phyloP scores from a whole-genome alignment of 2,888 invertebrate species.

The Cremastobaeus sp. region DNA sequence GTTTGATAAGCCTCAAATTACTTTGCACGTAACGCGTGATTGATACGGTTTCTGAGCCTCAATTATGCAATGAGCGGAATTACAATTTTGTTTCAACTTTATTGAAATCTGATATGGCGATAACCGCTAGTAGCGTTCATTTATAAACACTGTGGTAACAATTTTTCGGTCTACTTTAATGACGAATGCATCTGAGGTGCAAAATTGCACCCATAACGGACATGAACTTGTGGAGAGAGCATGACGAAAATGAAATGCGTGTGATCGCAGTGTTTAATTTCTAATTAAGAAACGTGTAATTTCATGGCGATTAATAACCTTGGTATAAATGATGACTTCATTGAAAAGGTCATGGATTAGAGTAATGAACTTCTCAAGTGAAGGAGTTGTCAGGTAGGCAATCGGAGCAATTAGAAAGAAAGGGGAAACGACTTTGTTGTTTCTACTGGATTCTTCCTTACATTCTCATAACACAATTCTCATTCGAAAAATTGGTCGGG shows the following conservation, averaged over 20 bases:
- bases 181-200: constrained; percentile 11
- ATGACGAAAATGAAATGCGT: constrained; percentile 66
- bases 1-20: no score
- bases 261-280: constrained; percentile 50
- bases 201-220: constrained; percentile 41
- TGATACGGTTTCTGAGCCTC: no score
- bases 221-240: constrained; percentile 72
- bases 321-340: constrained; percentile 51
- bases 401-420: constrained; percentile 11
- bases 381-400: constrained; percentile 25
- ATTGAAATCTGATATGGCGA: no score
- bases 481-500: constrained; percentile 41
- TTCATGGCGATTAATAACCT: constrained; percentile 45
- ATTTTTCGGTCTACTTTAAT: constrained; percentile 5
- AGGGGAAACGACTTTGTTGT: constrained; percentile 3
- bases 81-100: no score
- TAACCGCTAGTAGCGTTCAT: no score
- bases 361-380: constrained; percentile 46
- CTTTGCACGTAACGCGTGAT: no score
- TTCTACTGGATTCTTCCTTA: constrained; percentile 19
- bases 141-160: not conserved
- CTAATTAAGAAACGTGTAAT: constrained; percentile 58
- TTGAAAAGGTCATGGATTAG: constrained; percentile 37
- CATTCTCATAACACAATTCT: constrained; percentile 52
- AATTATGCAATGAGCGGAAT: no score